A percentile compares a stretch with the other conserved stretches of the same genome.
These are phyloP conservation scores for Rousettus madagascariensis DNA, from an alignment of 2,797 vertebrate species.

Conservation along the genomic window DNA sequence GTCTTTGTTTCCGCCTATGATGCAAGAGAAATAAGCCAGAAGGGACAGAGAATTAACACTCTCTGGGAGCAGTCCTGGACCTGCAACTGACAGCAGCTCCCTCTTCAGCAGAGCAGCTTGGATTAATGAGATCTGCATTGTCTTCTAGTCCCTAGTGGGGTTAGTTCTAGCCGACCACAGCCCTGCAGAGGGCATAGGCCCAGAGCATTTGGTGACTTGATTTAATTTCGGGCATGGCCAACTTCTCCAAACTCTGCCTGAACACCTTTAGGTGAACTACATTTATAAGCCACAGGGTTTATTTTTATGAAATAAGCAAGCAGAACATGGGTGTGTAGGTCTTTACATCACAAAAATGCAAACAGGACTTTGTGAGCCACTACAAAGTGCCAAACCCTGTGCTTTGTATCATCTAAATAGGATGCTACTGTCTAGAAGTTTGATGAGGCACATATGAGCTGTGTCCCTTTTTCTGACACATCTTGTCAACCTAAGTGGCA, in stretches of 20 bases:
- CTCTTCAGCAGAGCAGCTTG: not conserved
- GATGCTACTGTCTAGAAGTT: not conserved
- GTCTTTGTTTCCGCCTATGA: not conserved
- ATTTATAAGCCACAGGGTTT: not conserved
- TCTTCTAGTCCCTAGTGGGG: rapidly evolving
- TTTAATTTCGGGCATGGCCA: not conserved
- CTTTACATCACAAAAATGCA: not conserved
- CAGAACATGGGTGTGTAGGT: not conserved
- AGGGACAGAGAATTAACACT: not conserved
- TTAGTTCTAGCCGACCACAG: not conserved
- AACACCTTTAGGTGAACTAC: not conserved
- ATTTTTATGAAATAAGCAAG: not conserved
- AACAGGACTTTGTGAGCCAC: not conserved
- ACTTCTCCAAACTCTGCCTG: not conserved
- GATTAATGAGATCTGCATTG: not conserved
- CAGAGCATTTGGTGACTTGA: not conserved
- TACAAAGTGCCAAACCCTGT: not conserved
- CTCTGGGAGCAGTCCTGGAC: not conserved
- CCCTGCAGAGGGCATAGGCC: not conserved
- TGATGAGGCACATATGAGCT: not conserved
- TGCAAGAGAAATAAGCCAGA: not conserved
- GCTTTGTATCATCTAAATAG: not conserved
- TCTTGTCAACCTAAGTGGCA: not conserved
- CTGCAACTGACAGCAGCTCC: too few species aligned
- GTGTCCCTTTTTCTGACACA: not conserved